Base-by-base conservation (phyloP, 2,113 vertebrate species). In the Silurus glanis region DNA sequence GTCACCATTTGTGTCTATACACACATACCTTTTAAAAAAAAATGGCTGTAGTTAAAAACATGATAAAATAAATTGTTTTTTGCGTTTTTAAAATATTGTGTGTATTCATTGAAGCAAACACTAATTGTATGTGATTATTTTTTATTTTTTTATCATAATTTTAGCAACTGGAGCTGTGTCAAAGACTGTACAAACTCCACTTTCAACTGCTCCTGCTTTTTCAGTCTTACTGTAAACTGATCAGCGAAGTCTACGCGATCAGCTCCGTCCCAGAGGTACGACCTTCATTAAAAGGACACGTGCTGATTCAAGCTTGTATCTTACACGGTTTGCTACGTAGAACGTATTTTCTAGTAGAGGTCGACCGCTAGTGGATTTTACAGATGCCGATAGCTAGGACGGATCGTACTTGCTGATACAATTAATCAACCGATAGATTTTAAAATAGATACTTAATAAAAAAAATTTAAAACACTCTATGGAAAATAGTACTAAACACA, bases 141-240 rank as follows among this genome's bases (percentile, higher is more conserved):
- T 80, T 88, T 0, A 75, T 88, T 5, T 7, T 75, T n/a, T 53
- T 9, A n/a, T 10, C 28, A 19, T 21, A 5, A 55, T 90, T 85
- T 1, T 80, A 99, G 98, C 97, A 99, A 97, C 91, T 99, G 96
- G 98, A 99, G 91, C 96, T 99, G 88, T 99, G 98, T 94, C 98
- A 99, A 94, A 94, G 97, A 75, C 95, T 99, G 87, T 99, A 99
- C 94, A 99, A 99, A 90, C 96, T 99, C 87, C 98, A 99, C 89
- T 99, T 99, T 91, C 98, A 99, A 95, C 96, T 99, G 88, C 95
- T 99, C 83, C 94, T 99, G 87, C 98, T 99, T 92, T 99, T 99
- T 95, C 98, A 99, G 91, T 99, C 98, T 85, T 99, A 99, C 95
- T 99, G 97, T 92, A 97, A 99, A 88, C 97, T 99, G 92, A 99